Base-by-base conservation (phyloP, 2,797 vertebrate genomes). In the Buceros bicornis region DNA sequence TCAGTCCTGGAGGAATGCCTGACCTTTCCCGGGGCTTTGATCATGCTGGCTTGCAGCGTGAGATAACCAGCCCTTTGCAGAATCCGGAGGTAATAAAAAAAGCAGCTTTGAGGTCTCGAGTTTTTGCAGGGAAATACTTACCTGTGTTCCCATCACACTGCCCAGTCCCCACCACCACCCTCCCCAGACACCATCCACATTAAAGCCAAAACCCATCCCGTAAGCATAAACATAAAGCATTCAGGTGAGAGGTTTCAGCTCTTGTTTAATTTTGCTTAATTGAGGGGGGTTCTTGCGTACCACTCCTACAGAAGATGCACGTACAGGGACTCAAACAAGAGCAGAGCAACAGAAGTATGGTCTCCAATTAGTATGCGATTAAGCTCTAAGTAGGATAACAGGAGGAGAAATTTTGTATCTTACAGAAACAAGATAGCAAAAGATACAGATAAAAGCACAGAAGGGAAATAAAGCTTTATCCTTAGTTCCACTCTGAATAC, bases 1-100 rank as follows among this genome's bases (percentile, higher is more conserved):
- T 97, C 98, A 97, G 97, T 97, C 97, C 97, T 98, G 88, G 97
- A 98, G 98, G 98, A 99, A 99, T 98, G 98, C 98, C 98, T 99
- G 98, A 98, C 99, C 99, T 99, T 99, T 99, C 98, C 96, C 90
- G 95, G 97, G 98, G 97, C 99, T 99, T 99, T 99, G 99, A 99
- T 99, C 98, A 98, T 98, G 98, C 97, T 98, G 98, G 98, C 98
- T 98, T 98, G 90, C 73, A 97, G 98, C 97, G 54, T 82, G 98
- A 97, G 98, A 98, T 98, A 98, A 98, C 98, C 98, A 99, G 98
- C 98, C 92, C 86, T 95, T 77, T 96, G 94, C 96, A 97, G 93
- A 95, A 97, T 95, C 95, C 92, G 95, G 95, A 97, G 96, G 97
- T 94, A 95, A 95, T 97, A 93, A 96, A 97, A 94, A 94, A 94